Conservation (phyloP, 2,113 vertebrate genomes). For the Isurus oxyrinchus region DNA sequence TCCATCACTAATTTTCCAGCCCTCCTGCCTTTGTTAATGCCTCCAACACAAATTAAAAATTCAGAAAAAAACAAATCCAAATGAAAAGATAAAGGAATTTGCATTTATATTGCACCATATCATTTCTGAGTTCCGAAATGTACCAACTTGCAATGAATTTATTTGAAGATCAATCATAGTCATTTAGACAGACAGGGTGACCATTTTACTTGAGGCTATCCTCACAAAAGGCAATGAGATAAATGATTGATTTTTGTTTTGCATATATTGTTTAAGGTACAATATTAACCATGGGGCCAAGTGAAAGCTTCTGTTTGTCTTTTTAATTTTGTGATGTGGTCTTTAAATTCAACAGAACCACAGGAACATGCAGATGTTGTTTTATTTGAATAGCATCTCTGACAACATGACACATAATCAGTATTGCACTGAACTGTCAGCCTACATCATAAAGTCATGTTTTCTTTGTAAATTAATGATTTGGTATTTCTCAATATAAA, state of each 20-base stretch:
- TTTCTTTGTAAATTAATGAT: not conserved
- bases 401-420: not conserved
- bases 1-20: too few relatives aligned
- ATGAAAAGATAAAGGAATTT: not conserved
- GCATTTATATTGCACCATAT: not conserved
- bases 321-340: not conserved
- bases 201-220: not conserved
- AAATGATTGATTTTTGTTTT: not conserved
- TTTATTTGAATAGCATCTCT: not conserved
- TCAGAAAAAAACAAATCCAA: not conserved
- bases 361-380: not conserved
- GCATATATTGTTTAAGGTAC: not conserved
- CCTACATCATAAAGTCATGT: not conserved
- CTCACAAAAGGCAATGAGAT: not conserved
- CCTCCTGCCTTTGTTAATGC: too few relatives aligned
- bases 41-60: too few relatives aligned
- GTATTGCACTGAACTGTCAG: not conserved
- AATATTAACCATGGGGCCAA: not conserved
- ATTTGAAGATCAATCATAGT: not conserved
- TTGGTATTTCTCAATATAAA: not conserved
- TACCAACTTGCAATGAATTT: not conserved
- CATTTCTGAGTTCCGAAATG: not conserved
- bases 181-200: not conserved
- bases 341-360: not conserved
- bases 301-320: not conserved